Conservation (phyloP, 2,888 invertebrate species). For the Andrena flavipes region DNA sequence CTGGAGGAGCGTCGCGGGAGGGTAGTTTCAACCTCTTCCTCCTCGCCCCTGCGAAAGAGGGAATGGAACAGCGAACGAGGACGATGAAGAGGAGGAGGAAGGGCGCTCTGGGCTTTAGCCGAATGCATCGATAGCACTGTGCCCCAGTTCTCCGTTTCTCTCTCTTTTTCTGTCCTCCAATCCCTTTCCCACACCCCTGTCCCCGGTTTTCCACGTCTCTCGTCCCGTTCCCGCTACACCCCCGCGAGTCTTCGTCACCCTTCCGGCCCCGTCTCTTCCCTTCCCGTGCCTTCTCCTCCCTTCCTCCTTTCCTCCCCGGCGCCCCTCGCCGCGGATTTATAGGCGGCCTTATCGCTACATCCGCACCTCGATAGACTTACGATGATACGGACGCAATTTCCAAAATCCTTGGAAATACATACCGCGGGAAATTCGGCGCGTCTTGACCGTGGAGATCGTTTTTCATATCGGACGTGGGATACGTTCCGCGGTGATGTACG, state of each 20-base stretch:
- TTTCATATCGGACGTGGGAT: neutral
- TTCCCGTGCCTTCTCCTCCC: neutral
- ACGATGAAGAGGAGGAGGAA: constrained; percentile 53
- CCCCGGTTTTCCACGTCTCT: constrained; percentile 41
- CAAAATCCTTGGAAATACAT: constrained; percentile 55
- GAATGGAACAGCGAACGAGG: constrained; percentile 57
- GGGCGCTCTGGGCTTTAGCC: constrained; percentile 69
- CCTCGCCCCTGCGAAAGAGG: constrained; percentile 24
- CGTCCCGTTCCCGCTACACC: constrained; percentile 7
- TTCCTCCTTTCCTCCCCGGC: constrained; percentile 14
- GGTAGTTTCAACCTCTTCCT: constrained; percentile 41
- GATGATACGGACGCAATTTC: constrained; percentile 71
- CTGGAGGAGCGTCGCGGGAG: constrained; percentile 48
- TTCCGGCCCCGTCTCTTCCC: neutral
- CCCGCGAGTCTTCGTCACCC: constrained; percentile 24
- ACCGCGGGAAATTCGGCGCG: constrained; percentile 21
- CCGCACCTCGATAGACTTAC: constrained; percentile 72
- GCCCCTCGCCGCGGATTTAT: constrained; percentile 65
- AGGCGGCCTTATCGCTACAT: constrained; percentile 70
- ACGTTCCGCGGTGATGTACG: neutral
- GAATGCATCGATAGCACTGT: constrained; percentile 78
- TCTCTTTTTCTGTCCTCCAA: constrained; percentile 40
- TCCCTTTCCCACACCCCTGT: constrained; percentile 33
- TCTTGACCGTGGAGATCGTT: constrained; percentile 22
- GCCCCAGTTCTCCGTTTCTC: constrained; percentile 73